phyloP scores from a whole-genome alignment of 2,113 vertebrate species.

The Myocastor coypus region DNA sequence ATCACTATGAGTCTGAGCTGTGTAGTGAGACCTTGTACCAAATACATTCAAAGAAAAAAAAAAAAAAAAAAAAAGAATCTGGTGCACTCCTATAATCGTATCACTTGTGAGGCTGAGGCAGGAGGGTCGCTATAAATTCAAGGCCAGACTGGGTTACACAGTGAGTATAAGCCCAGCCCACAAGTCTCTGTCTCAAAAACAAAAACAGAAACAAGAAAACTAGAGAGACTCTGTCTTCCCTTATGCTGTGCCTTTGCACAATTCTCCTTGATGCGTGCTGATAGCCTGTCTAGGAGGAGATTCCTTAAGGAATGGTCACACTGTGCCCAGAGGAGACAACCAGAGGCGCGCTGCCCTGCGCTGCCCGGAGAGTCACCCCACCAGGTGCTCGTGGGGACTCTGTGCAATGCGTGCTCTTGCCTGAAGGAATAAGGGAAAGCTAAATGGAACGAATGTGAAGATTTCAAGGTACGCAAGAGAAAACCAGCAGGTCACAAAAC shows the following conservation, averaged over 20 bases:
- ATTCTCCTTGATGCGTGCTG: not conserved
- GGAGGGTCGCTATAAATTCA: not conserved
- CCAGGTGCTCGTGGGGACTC: not conserved
- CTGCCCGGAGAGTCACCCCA: not conserved
- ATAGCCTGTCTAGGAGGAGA: not conserved
- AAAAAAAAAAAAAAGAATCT: not conserved
- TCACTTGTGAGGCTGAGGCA: not conserved
- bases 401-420: not conserved
- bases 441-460: not conserved
- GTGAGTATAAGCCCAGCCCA: not conserved
- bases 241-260: not conserved
- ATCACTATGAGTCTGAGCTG: no score
- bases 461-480: not conserved
- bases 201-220: not conserved
- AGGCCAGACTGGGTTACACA: not conserved
- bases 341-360: not conserved
- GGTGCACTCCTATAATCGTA: not conserved
- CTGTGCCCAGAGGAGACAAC: not conserved
- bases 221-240: no score
- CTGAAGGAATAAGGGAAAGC: conserved; percentile 24
- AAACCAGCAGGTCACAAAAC: conserved; percentile 11
- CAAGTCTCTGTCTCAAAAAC: not conserved
- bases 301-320: not conserved
- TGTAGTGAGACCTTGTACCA: no score
- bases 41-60: no score